Evolutionary conservation across 1,140 invertebrate genomes (phyloP).

Genomic region (Acyrthosiphon pisum): DNA sequence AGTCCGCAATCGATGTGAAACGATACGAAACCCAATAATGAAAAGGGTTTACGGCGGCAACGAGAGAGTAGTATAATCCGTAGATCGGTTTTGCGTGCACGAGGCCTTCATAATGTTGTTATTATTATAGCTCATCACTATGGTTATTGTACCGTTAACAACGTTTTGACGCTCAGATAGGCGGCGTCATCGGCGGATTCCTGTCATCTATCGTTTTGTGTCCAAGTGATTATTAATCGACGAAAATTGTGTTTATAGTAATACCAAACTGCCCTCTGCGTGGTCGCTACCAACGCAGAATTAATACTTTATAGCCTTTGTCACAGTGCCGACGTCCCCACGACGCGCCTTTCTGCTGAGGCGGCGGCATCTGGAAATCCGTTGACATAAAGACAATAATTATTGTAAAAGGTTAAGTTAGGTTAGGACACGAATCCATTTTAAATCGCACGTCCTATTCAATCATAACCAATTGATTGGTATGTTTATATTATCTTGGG

Average conservation of each 20-base stretch:
- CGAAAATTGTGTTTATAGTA: constrained; percentile 25
- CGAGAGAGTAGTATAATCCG: constrained; percentile 35
- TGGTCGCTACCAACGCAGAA: background rate
- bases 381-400: background rate
- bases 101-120: constrained; percentile 42
- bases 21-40: constrained; percentile 44
- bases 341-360: background rate
- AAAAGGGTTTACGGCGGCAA: constrained; percentile 7
- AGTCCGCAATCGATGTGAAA: constrained; percentile 1
- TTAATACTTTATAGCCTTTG: background rate
- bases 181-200: constrained; percentile 15
- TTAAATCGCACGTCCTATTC: background rate
- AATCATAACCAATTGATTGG: background rate
- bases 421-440: background rate
- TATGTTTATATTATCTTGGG: too few species aligned
- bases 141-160: constrained; percentile 47
- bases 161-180: constrained; percentile 36
- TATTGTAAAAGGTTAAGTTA: background rate
- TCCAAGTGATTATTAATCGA: constrained; percentile 46
- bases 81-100: constrained; percentile 47
- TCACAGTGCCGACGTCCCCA: background rate
- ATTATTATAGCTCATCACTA: constrained; percentile 36
- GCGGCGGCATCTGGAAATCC: background rate
- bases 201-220: constrained; percentile 8
- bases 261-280: too few species aligned